These are phyloP conservation scores for Adineta ricciae DNA, from an alignment of 2,888 invertebrate genomes.

Conservation along the genomic window DNA sequence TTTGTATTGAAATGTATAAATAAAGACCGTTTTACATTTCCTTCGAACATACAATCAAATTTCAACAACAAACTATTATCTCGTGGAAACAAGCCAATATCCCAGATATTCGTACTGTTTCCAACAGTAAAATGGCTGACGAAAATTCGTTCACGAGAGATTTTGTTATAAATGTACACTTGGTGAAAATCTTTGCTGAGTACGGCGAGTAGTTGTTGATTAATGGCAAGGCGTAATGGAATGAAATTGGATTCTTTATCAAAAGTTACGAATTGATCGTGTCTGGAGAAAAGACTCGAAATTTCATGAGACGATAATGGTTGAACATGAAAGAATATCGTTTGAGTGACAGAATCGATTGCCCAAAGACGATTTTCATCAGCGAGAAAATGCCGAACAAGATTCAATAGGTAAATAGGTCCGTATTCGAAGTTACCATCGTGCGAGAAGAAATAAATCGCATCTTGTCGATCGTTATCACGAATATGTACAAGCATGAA, in stretches of 20 bases:
- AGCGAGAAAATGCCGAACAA: background rate
- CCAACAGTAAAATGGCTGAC: background rate
- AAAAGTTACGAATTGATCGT: background rate
- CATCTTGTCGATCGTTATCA: background rate
- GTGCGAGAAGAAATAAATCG: background rate
- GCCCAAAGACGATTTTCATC: constrained; percentile 7
- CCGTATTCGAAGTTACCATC: background rate
- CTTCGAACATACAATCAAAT: background rate
- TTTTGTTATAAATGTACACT: background rate
- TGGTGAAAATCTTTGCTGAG: background rate
- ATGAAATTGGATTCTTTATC: background rate
- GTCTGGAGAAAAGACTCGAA: background rate
- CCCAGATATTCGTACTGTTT: background rate
- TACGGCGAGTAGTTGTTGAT: background rate
- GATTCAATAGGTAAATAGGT: background rate
- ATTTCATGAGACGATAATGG: background rate
- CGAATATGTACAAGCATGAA: background rate
- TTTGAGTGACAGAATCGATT: background rate
- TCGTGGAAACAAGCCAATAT: background rate
- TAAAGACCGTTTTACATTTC: background rate
- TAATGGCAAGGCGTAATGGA: background rate
- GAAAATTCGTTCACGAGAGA: background rate
- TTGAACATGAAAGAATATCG: background rate
- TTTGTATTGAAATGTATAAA: constrained; percentile 1
- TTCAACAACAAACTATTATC: background rate